Evolutionary conservation across 2,113 vertebrate genomes (phyloP), one percentile per base, ranked within the genome.

Genomic region (Paradoxurus hermaphroditus): DNA sequence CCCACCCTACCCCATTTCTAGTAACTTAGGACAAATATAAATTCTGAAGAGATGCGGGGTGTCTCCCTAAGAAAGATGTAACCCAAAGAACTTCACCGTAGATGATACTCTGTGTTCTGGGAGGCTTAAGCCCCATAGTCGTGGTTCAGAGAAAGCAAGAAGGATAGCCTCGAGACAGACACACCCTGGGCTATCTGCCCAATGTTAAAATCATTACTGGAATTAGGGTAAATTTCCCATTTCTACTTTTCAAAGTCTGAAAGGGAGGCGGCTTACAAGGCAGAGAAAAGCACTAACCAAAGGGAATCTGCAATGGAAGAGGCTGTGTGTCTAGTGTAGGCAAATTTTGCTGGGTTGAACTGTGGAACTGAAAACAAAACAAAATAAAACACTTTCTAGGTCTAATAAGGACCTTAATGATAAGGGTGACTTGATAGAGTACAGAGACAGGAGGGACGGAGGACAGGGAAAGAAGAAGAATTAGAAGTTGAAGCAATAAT

Each of bases 271-370:
- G 11, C 39, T 14, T 3, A 29, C 13, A 34, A 0, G 0, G 8
- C 31, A 36, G 62, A 72, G 15, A 25, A 92, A 62, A 77, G 25
- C 56, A 81, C 34, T 65, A 62, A 34, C 2, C 68, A 21, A 81
- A 72, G 46, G 36, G 34, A 46, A 44, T 27, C 59, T 19, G 5
- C 31, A n/a, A 5, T 0, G 9, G 11, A 21, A 53, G 75, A 91
- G 36, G 5, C 46, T 53, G 9, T n/a, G 12, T n/a, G 39, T 25
- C 39, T 5, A 34, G 27, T 0, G n/a, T 0, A 16, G 21, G 27
- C 62, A 41, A 41, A 56, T 8, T 53, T 12, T 68, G 19, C 31
- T 51, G 18, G 21, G 19, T 1, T 10, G 7, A 16, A 34, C 16
- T 9, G 3, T 12, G 27, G 19, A 39, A n/a, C 18, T 31, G 27